These are phyloP conservation scores for Hipposideros armiger DNA, from an alignment of 2,113 vertebrate species.

Conservation along the genomic window DNA sequence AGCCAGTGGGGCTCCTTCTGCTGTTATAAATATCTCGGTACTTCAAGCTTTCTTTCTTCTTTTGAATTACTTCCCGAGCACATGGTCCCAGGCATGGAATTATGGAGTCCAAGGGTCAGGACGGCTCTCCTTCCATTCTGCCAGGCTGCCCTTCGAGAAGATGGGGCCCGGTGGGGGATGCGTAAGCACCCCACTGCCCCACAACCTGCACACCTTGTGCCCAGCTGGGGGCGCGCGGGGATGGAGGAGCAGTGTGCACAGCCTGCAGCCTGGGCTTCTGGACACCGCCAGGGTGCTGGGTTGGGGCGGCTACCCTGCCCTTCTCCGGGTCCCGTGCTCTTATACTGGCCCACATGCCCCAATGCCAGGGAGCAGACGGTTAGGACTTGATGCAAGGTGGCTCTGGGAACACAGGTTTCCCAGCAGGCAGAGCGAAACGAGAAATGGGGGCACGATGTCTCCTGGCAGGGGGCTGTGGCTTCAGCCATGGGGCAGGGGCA, in stretches of 20 bases:
- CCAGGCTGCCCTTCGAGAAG: background rate
- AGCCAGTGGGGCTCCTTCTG: background rate
- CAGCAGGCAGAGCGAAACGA: background rate
- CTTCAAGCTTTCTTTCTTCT: background rate
- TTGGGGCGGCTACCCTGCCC: background rate
- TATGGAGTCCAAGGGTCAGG: background rate
- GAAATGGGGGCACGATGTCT: rapidly evolving
- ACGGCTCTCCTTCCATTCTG: background rate
- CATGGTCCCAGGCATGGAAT: background rate
- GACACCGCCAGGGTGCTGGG: rapidly evolving
- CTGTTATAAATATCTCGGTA: slow-evolving; percentile 9
- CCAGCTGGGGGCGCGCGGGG: rapidly evolving
- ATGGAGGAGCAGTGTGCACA: too few relatives aligned
- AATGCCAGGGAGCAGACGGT: rapidly evolving
- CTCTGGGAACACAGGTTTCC: background rate
- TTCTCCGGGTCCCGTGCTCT: background rate
- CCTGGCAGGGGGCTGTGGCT: background rate
- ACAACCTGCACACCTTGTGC: too few relatives aligned
- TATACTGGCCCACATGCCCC: rapidly evolving
- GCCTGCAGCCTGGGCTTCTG: too few relatives aligned
- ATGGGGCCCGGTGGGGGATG: background rate
- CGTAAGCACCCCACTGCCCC: rapidly evolving
- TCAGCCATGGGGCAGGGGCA: background rate
- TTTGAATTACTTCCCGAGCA: background rate
- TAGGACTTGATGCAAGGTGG: background rate